These are phyloP conservation scores for Pheosia gnoma DNA, from an alignment of 2,888 invertebrate species.

Conservation along the genomic window DNA sequence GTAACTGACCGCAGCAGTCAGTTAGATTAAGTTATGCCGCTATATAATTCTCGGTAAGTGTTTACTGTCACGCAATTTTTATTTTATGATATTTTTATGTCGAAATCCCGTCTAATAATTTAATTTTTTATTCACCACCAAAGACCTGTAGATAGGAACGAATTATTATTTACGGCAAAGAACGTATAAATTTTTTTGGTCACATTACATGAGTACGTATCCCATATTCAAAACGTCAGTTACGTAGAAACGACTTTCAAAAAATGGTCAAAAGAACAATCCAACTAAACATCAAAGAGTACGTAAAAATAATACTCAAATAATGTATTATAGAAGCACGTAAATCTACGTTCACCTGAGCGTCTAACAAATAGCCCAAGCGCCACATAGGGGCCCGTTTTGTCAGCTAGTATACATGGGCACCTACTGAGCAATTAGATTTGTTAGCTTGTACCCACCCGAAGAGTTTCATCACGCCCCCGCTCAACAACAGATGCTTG, in stretches of 20 bases:
- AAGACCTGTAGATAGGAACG: conserved; percentile 20
- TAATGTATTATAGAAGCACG: conserved; percentile 3
- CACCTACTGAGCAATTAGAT: conserved; percentile 84
- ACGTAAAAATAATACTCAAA: conserved; percentile 17
- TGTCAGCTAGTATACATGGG: conserved; percentile 75
- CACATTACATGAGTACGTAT: conserved; percentile 1
- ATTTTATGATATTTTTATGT: conserved; percentile 25
- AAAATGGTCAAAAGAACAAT: conserved; percentile 30
- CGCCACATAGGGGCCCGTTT: conserved; percentile 75
- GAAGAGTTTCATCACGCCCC: conserved; percentile 82
- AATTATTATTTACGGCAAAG: conserved; percentile 28
- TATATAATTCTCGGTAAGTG: conserved; percentile 35
- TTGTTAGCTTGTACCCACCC: conserved; percentile 82
- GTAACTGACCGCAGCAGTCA: conserved; percentile 19
- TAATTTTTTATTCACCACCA: conserved; percentile 20
- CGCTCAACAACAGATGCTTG: conserved; percentile 85
- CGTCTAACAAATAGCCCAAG: conserved; percentile 70
- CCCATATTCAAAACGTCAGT: conserved; percentile 20
- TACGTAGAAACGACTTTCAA: conserved; percentile 30
- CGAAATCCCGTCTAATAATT: conserved; percentile 36
- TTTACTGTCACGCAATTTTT: conserved; percentile 38
- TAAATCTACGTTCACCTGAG: conserved; percentile 64
- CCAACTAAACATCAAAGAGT: conserved; percentile 14
- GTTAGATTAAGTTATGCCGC: conserved; percentile 8
- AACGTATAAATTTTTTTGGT: conserved; percentile 33